phyloP scores from a whole-genome alignment of 2,797 vertebrate species.

The Simalia tracyae region DNA sequence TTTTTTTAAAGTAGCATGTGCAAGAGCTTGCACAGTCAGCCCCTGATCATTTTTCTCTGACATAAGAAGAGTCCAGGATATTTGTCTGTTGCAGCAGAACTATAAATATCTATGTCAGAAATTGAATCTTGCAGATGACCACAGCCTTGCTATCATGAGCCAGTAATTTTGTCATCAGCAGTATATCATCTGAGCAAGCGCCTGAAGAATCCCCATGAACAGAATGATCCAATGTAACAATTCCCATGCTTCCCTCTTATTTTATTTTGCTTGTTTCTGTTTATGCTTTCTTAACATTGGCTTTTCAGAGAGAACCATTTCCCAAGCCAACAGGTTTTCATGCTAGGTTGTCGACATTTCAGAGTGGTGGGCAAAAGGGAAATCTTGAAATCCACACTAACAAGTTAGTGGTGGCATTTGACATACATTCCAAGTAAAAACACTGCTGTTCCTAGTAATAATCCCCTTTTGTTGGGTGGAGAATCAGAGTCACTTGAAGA shows the following conservation, averaged over 20 bases:
- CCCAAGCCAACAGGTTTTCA: not conserved
- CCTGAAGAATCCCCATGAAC: not conserved
- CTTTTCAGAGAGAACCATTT: slow-evolving; percentile 2
- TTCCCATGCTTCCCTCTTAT: not conserved
- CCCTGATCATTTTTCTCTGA: not conserved
- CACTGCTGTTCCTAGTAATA: slow-evolving; percentile 29
- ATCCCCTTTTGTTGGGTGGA: slow-evolving; percentile 30
- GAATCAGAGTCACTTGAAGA: slow-evolving; percentile 50
- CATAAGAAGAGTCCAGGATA: not conserved
- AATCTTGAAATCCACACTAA: slow-evolving; percentile 30
- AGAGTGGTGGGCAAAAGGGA: slow-evolving; percentile 28
- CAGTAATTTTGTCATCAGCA: not conserved
- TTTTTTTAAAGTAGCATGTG: not conserved
- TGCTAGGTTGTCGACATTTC: slow-evolving; percentile 20
- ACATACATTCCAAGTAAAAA: slow-evolving; percentile 46
- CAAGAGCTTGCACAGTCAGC: not conserved
- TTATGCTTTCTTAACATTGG: not conserved
- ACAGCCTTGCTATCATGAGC: not conserved
- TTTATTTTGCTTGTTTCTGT: not conserved
- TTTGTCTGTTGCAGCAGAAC: not conserved
- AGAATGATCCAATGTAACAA: not conserved
- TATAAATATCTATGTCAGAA: not conserved
- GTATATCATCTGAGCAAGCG: slow-evolving; percentile 1
- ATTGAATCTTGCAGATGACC: not conserved
- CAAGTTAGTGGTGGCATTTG: slow-evolving; percentile 7